A percentile compares a stretch with the other conserved stretches of the same genome.
These are phyloP conservation scores for Drosophila setifemur DNA, from an alignment of 1,140 invertebrate genomes.

Conservation along the genomic window DNA sequence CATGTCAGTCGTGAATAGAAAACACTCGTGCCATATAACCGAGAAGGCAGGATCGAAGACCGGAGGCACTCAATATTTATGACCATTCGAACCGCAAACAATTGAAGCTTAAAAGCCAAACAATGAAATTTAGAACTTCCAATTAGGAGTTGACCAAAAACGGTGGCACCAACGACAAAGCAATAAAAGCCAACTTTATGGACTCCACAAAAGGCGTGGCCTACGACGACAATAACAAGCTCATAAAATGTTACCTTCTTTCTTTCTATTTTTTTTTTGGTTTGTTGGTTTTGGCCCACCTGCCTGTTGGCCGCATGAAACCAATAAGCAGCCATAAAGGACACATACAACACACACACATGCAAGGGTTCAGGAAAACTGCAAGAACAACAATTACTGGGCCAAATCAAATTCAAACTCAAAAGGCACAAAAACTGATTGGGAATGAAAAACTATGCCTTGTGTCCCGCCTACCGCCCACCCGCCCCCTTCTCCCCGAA, in stretches of 20 bases:
- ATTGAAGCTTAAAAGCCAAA: slow-evolving; percentile 79
- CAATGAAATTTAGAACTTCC: slow-evolving; percentile 78
- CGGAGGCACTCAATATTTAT: slow-evolving; percentile 64
- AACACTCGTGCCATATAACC: too few species aligned
- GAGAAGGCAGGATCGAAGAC: background rate
- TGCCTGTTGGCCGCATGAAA: slow-evolving; percentile 31
- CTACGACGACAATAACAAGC: slow-evolving; percentile 70
- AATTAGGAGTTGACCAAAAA: slow-evolving; percentile 65
- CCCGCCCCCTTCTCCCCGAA: slow-evolving; percentile 3
- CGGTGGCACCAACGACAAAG: slow-evolving; percentile 38
- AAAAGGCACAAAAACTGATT: slow-evolving; percentile 62
- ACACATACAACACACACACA: slow-evolving; percentile 17
- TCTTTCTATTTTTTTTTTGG: slow-evolving; percentile 5
- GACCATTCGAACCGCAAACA: slow-evolving; percentile 72
- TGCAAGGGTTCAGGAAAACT: too few species aligned
- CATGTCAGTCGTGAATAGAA: slow-evolving; percentile 38
- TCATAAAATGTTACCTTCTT: slow-evolving; percentile 53
- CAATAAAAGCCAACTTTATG: slow-evolving; percentile 57
- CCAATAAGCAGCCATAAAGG: slow-evolving; percentile 64
- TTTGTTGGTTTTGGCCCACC: slow-evolving; percentile 39
- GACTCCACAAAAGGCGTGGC: slow-evolving; percentile 52
- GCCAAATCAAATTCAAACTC: slow-evolving; percentile 42
- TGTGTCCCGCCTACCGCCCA: background rate
- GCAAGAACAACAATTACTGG: too few species aligned
- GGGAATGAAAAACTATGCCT: slow-evolving; percentile 36